Conservation (phyloP, 2,113 vertebrate genomes). For the Gymnorhina tibicen region DNA sequence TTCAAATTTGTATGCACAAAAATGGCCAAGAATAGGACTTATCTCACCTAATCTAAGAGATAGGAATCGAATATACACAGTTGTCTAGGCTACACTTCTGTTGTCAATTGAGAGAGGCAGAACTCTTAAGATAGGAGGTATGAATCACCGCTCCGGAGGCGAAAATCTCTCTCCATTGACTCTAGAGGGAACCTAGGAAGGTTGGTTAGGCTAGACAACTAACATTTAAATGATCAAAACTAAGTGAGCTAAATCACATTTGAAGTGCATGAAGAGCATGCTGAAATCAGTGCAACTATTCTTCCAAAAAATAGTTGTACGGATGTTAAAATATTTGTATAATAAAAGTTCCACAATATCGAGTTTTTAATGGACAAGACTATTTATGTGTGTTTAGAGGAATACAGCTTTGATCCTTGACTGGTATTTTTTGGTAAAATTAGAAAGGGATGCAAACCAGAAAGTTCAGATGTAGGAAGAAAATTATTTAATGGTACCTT, state of each 20-base stretch:
- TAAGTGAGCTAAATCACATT: background rate
- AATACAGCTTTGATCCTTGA: background rate
- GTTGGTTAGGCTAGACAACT: background rate
- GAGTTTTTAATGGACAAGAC: background rate
- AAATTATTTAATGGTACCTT: background rate
- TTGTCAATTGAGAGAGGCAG: constrained; percentile 15
- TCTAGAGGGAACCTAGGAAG: background rate
- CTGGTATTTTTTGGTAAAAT: background rate
- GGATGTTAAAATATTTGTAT: background rate
- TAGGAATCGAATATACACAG: background rate
- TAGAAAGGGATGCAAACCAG: background rate
- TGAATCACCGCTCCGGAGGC: background rate
- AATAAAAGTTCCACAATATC: background rate
- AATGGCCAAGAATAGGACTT: constrained; percentile 9
- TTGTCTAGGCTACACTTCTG: constrained; percentile 50
- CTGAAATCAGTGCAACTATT: background rate
- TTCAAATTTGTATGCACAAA: background rate
- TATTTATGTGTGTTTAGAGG: background rate
- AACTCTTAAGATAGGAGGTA: constrained; percentile 7
- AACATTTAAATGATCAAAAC: background rate
- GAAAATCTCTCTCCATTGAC: background rate
- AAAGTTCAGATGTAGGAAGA: background rate
- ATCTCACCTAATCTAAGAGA: constrained; percentile 31
- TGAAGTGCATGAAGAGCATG: background rate
- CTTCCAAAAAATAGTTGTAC: background rate